Base-by-base conservation (phyloP, 2,888 invertebrate species). In the Phyto melanocephala region DNA sequence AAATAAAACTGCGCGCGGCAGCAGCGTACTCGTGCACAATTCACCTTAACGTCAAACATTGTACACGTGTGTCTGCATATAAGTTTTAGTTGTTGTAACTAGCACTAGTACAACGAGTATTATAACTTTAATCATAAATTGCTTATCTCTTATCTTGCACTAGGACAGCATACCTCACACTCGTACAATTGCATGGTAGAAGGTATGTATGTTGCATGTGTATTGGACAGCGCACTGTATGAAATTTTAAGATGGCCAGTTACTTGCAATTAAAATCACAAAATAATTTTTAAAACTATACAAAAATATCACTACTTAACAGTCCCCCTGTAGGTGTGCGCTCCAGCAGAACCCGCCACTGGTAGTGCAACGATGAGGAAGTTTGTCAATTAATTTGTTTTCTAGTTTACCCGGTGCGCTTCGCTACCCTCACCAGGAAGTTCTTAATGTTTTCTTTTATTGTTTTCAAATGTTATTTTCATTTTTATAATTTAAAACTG, bases 121-220 rank as follows among this genome's bases (percentile, higher is more conserved):
- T 40, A 50, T 60, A 45, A 54, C 79, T 75, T 67, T 65, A 82
- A 82, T 79, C 79, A 82, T 71, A 79, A 79, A 82, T 58, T 79
- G 52, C 65, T 70, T 79, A 82, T 79, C 65, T 70, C 35, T 70
- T 70, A 78, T 78, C 78, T 71, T 58, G 20, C 54, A 76, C 76
- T 67, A 60, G 71, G 52, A 54, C 77, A 72, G 67, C 62, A 67
- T 40, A 54, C 45, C 42, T 42, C 42, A 13, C n/a, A 40, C 50
- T 52, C 37, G 75, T 20, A 63, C 42, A 24, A 56, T 52, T 22
- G 6, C 40, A 15, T 5, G 17, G 0, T 28, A 42, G 37, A 17
- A 17, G 28, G 15, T 54, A 2, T 52, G 15, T 72, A 24, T 52
- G 71, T 24, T 50, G 37, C 52, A 45, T 62, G 45, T 35, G 47